Base-by-base conservation (phyloP, 2,113 vertebrate species). In the Colossoma macropomum region DNA sequence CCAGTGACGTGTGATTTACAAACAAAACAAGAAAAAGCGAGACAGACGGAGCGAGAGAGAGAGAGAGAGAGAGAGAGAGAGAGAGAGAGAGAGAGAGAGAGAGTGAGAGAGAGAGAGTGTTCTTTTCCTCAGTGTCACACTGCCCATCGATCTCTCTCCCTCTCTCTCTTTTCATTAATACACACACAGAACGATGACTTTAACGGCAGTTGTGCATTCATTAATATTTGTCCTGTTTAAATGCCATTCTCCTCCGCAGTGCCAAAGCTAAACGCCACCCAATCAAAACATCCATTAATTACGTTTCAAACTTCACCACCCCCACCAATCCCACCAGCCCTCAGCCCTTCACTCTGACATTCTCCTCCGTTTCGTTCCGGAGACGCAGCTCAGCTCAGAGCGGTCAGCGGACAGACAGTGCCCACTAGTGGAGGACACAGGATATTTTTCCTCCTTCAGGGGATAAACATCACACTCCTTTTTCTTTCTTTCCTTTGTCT, bases 281-380 rank as follows among this genome's bases (percentile, higher is more conserved):
- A 92, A 91, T 89, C 87, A 90, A 92, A 92, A 87, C 88, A 89
- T 88, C 87, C 87, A 93, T 92, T 91, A 90, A 91, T 91, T 91
- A 88, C 75, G 69, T 73, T 74, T 79, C 83, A 81, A 91, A 62
- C 59, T 62, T 62, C 59, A 62, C 59, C 59, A 62, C n/a, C 59
- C 59, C 59, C 59, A 16, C 23, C 8, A 6, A 6, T 7, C 41
- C 1, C 54, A 83, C 85, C 86, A 76, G 69, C 89, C 85, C 78
- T 89, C 85, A 88, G 80, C 59, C 59, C 59, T 25, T 62, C 75
- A 69, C 54, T 80, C 88, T 86, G 70, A 83, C 81, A 88, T 89
- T 90, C 87, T 77, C 86, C 74, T 85, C 74, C 85, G 86, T 75
- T 85, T 79, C 87, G n/a, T 65, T 76, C 62, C 50, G 73, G 34